Conservation (phyloP, 2,113 vertebrate genomes). For the Tachysurus fulvidraco region DNA sequence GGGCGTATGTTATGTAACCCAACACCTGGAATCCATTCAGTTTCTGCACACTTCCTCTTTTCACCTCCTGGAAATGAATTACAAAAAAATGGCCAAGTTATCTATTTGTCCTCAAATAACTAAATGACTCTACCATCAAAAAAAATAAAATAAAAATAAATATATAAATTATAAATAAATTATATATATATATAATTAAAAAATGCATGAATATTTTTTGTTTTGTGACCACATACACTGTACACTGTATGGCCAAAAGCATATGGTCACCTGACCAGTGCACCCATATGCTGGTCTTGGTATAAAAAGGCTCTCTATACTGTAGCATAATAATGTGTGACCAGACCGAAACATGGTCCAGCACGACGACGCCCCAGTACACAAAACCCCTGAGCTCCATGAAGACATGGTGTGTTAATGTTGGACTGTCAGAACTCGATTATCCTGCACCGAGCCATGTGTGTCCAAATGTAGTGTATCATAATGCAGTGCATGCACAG, state of each 20-base stretch:
- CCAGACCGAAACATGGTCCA: neutral
- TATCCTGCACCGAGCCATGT: neutral
- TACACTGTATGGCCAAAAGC: neutral
- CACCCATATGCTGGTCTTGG: neutral
- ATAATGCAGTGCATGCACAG: neutral
- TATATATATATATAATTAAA: too few species aligned
- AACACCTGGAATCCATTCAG: slow-evolving; percentile 64
- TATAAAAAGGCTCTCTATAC: neutral
- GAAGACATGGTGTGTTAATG: neutral
- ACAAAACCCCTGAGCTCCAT: neutral
- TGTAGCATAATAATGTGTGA: neutral
- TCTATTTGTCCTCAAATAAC: neutral
- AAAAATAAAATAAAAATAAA: too few species aligned
- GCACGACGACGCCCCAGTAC: too few species aligned
- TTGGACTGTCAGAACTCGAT: neutral
- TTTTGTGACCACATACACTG: neutral
- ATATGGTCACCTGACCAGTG: neutral
- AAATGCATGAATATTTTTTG: neutral
- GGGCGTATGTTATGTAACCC: slow-evolving; percentile 64
- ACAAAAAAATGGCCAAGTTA: neutral
- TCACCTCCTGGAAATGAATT: neutral
- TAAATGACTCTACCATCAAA: neutral
- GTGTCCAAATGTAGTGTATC: neutral
- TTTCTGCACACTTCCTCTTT: neutral
- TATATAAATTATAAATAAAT: too few species aligned